Evolutionary conservation across 2,113 vertebrate species (phyloP).

Genomic region (Rafetus swinhoei): DNA sequence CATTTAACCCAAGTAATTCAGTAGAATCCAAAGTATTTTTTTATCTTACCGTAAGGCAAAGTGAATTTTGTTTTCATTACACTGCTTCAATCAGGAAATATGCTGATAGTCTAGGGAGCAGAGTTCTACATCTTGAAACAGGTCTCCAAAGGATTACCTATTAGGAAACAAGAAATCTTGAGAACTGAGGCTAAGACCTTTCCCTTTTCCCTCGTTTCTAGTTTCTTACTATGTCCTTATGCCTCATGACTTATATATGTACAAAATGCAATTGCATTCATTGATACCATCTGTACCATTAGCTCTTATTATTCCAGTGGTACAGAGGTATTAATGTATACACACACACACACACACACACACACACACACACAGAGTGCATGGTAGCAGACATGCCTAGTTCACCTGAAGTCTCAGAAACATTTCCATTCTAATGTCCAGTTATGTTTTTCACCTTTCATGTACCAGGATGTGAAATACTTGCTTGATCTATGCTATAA

Average conservation of each 20-base stretch:
- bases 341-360: slow-evolving; percentile 51
- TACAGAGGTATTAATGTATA: slow-evolving; percentile 1
- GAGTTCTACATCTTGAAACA: slow-evolving; percentile 52
- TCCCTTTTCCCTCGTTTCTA: neutral
- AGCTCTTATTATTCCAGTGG: neutral
- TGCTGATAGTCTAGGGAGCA: neutral
- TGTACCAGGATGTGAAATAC: slow-evolving; percentile 9
- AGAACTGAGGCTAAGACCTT: neutral
- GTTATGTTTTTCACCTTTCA: neutral
- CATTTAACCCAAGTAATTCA: neutral
- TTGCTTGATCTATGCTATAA: neutral
- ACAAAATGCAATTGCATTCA: fast-evolving
- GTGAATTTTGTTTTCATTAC: neutral
- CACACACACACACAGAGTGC: slow-evolving; percentile 28
- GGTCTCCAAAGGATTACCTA: slow-evolving; percentile 29
- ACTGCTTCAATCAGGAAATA: neutral
- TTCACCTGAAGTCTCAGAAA: slow-evolving; percentile 21
- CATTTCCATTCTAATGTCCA: slow-evolving; percentile 31
- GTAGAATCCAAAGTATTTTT: neutral
- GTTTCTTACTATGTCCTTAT: neutral
- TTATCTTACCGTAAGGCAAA: slow-evolving; percentile 40
- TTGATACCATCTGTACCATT: neutral
- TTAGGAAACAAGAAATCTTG: neutral
- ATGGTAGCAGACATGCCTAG: neutral
- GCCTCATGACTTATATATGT: neutral